phyloP scores from a whole-genome alignment of 2,113 vertebrate genomes.

The Pipa parva region DNA sequence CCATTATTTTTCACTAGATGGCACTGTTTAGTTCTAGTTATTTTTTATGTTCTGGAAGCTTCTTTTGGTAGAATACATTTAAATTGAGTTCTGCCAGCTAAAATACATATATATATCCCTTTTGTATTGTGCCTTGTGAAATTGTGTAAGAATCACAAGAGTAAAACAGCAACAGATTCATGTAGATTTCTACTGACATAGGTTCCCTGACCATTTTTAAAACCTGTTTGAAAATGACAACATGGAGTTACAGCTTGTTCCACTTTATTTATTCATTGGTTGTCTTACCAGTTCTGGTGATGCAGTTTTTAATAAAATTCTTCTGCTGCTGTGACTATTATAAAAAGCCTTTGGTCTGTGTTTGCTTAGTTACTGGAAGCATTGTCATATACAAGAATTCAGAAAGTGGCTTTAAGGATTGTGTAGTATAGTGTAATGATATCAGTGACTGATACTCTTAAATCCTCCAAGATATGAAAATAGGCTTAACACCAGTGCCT shows the following conservation, averaged over 20 bases:
- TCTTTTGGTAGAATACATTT: slow-evolving; percentile 62
- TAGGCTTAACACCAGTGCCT: not conserved
- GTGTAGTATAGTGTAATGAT: not conserved
- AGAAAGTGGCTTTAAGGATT: not conserved
- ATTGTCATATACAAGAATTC: not conserved
- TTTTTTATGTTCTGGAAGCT: slow-evolving; percentile 71
- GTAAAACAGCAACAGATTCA: not conserved
- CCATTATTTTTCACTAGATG: slow-evolving; percentile 68
- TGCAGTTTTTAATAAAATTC: slow-evolving; percentile 17
- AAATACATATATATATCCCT: slow-evolving; percentile 40
- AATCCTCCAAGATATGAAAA: not conserved
- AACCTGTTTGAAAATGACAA: not conserved
- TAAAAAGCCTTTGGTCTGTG: no score
- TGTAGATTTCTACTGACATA: slow-evolving; percentile 31
- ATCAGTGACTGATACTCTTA: not conserved
- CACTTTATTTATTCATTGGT: slow-evolving; percentile 33
- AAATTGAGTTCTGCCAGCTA: slow-evolving; percentile 50
- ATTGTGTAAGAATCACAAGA: slow-evolving; percentile 42
- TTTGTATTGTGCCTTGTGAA: slow-evolving; percentile 49
- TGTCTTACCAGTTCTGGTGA: not conserved
- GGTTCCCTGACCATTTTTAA: not conserved
- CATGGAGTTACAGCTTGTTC: not conserved
- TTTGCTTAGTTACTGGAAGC: no score
- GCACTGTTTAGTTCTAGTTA: slow-evolving; percentile 78
- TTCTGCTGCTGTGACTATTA: slow-evolving; percentile 4